Evolutionary conservation across 2,113 vertebrate genomes (phyloP).

Genomic region (Uria lomvia): DNA sequence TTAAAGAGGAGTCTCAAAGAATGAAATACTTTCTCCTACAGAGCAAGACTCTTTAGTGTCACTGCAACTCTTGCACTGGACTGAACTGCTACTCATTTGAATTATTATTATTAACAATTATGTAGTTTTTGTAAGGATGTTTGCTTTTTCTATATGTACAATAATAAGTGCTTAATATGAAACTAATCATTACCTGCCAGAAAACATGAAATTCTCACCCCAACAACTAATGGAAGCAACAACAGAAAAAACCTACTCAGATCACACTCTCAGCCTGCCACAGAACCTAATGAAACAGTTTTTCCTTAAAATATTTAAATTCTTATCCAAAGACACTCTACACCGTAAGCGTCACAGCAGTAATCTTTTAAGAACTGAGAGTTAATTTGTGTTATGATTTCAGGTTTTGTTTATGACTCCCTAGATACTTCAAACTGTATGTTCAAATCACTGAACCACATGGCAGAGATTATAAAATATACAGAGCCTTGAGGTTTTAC

Average conservation of each 20-base stretch:
- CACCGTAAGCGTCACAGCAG: background rate
- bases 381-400: background rate
- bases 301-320: background rate
- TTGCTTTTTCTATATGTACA: background rate
- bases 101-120: background rate
- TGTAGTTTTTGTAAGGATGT: background rate
- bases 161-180: background rate
- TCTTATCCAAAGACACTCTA: background rate
- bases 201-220: background rate
- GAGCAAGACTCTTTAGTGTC: background rate
- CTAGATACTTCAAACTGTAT: background rate
- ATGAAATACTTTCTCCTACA: background rate
- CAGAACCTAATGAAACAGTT: background rate
- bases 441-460: background rate
- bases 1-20: background rate
- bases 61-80: background rate
- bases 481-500: background rate
- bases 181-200: background rate
- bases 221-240: background rate
- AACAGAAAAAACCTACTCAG: background rate
- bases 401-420: background rate
- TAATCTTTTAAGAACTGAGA: background rate
- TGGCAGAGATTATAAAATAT: background rate
- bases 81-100: background rate
- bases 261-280: background rate